Conservation (phyloP, 2,888 invertebrate species). For the Galerucella calmariensis region DNA sequence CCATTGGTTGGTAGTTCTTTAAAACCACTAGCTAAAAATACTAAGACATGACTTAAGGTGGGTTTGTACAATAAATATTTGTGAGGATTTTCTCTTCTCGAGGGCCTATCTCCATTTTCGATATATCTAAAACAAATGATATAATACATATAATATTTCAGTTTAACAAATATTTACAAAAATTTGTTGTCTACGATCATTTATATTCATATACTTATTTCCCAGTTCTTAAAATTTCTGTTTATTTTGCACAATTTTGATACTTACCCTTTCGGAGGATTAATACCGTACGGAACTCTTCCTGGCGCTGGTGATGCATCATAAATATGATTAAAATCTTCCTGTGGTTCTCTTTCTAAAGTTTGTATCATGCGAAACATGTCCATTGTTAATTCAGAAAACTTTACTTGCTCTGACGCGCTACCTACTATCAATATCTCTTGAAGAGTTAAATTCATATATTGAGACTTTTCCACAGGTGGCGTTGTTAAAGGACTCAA, state of each 20-base stretch:
- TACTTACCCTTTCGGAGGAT: conserved; percentile 61
- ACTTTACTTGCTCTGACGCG: conserved; percentile 93
- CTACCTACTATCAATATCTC: conserved; percentile 96
- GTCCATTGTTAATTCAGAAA: conserved; percentile 96
- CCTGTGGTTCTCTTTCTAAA: conserved; percentile 90
- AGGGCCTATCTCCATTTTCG: conserved; percentile 78
- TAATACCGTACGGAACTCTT: conserved; percentile 68
- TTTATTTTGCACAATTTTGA: neutral
- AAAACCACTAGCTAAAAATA: conserved; percentile 91
- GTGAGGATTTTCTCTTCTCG: conserved; percentile 90
- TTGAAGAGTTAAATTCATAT: conserved; percentile 88
- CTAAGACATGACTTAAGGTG: conserved; percentile 91
- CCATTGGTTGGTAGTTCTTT: conserved; percentile 94
- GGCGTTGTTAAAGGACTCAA: conserved; percentile 86
- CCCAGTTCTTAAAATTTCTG: no score
- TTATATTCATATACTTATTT: no score
- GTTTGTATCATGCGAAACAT: conserved; percentile 98
- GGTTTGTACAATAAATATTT: conserved; percentile 97
- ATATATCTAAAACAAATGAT: conserved; percentile 59
- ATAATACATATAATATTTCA: no score
- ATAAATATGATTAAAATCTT: conserved; percentile 79
- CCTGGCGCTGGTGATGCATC: conserved; percentile 79
- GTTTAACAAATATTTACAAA: no score
- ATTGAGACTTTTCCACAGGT: conserved; percentile 86
- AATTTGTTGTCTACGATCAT: no score